phyloP scores from a whole-genome alignment of 1,140 invertebrate species.

The Meloidogyne floridensis region DNA sequence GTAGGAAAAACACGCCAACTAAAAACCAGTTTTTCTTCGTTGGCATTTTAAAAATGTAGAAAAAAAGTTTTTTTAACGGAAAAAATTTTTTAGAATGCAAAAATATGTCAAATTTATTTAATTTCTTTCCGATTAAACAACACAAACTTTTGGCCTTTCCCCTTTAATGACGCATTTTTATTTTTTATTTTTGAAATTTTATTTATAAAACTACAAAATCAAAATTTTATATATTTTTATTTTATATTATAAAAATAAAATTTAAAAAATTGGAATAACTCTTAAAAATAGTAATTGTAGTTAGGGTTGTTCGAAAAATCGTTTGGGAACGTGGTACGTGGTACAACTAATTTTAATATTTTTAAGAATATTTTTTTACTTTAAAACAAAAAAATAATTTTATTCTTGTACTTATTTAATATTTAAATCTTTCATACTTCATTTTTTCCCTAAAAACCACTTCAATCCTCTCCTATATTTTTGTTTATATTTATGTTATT shows the following conservation, averaged over 20 bases:
- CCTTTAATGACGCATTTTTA: background rate
- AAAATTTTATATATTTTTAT: too few relatives aligned
- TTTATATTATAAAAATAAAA: too few relatives aligned
- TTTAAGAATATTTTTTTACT: too few relatives aligned
- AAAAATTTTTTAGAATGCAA: background rate
- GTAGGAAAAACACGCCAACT: background rate
- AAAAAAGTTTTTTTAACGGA: background rate
- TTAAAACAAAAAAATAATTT: too few relatives aligned
- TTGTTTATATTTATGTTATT: background rate
- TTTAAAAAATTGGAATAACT: too few relatives aligned
- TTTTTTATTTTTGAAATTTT: background rate
- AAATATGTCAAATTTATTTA: constrained; percentile 7
- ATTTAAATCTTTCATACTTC: background rate
- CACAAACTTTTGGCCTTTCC: background rate
- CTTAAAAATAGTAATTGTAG: too few relatives aligned
- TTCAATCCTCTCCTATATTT: background rate
- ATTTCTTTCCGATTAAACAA: background rate
- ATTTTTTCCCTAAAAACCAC: background rate
- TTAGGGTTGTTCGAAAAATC: too few relatives aligned
- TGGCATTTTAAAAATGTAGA: background rate
- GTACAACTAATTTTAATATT: too few relatives aligned
- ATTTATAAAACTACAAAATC: background rate
- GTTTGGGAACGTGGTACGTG: too few relatives aligned
- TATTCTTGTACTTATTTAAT: too few relatives aligned
- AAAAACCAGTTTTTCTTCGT: background rate